These are phyloP conservation scores for Dromococcyx pavoninus DNA, from an alignment of 2,797 vertebrate genomes.

Conservation along the genomic window DNA sequence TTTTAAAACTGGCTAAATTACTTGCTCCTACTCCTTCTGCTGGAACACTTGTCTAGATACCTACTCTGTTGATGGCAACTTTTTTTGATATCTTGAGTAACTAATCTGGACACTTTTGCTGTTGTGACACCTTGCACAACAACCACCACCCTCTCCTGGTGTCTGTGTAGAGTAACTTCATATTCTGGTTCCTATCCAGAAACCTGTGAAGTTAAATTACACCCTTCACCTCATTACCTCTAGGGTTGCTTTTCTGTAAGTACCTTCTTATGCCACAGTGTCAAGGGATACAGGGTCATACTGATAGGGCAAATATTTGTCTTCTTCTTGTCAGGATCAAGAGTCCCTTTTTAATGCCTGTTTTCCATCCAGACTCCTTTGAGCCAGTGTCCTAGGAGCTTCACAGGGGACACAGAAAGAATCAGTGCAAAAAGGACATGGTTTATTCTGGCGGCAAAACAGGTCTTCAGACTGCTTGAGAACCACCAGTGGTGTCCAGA, in stretches of 20 bases:
- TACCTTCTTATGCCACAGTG: neutral
- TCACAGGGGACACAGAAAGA: neutral
- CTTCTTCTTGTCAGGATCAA: neutral
- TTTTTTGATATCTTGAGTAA: neutral
- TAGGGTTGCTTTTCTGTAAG: neutral
- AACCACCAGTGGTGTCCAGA: neutral
- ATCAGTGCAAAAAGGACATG: neutral
- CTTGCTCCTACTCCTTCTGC: neutral
- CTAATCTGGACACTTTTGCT: fast-evolving
- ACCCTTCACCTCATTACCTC: neutral
- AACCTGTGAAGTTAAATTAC: neutral
- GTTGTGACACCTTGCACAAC: neutral
- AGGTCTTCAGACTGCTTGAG: neutral
- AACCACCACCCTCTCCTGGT: neutral
- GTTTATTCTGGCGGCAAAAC: neutral
- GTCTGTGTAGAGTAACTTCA: neutral
- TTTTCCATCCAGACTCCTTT: neutral
- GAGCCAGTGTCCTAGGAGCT: neutral
- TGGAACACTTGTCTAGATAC: neutral
- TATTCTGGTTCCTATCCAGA: neutral
- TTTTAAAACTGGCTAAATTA: neutral
- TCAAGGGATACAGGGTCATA: too few species aligned
- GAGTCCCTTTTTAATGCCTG: neutral
- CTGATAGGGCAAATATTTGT: neutral
- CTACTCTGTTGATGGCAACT: neutral